Evolutionary conservation across 2,797 vertebrate species (phyloP).

Genomic region (Fringilla coelebs): DNA sequence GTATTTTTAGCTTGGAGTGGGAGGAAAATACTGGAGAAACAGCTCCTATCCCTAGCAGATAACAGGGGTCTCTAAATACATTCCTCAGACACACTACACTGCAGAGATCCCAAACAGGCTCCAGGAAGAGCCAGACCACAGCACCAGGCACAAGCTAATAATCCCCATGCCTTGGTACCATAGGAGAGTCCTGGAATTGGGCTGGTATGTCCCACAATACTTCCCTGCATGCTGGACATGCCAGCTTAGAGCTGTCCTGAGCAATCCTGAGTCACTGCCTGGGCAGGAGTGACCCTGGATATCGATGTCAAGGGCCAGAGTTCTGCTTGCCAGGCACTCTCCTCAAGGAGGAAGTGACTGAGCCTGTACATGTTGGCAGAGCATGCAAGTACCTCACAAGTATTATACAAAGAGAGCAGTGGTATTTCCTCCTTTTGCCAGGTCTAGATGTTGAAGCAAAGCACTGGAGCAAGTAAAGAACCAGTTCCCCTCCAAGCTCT

Average conservation of each 20-base stretch:
- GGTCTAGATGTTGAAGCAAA: not conserved
- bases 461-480: not conserved
- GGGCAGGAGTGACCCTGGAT: not conserved
- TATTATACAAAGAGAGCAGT: conserved; percentile 2
- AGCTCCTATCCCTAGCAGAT: conserved; percentile 22
- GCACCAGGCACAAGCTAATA: not conserved
- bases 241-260: not conserved
- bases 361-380: not conserved
- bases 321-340: not conserved
- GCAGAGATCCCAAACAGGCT: not conserved
- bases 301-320: not conserved
- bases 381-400: not conserved
- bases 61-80: conserved; percentile 5
- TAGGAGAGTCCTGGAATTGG: not conserved
- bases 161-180: not conserved
- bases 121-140: not conserved
- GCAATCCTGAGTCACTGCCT: not conserved
- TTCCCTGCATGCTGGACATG: not conserved
- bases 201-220: not conserved
- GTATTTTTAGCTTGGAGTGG: conserved; percentile 56
- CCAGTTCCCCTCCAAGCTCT: not conserved
- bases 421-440: conserved; percentile 28
- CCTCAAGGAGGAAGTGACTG: not conserved
- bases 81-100: not conserved
- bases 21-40: conserved; percentile 45